phyloP scores from a whole-genome alignment of 1,140 invertebrate species.

The Philaenus spumarius region DNA sequence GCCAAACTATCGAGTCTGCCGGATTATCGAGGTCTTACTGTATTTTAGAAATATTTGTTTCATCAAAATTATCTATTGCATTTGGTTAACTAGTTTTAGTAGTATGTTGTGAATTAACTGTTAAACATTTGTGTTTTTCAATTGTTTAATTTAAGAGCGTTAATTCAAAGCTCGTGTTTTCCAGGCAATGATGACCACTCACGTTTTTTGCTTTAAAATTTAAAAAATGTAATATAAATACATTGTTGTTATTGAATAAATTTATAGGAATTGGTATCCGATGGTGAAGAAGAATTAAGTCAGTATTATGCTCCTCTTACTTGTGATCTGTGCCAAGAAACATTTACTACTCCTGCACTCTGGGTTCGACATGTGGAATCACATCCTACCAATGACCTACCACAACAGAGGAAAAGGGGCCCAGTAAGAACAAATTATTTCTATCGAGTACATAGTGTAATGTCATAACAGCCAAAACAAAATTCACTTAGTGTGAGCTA shows the following conservation, averaged over 20 bases:
- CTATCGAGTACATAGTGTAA: not conserved
- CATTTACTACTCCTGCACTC: constrained; percentile 69
- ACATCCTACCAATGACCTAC: constrained; percentile 29
- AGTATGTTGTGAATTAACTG: no score
- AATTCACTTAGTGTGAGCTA: not conserved
- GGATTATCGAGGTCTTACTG: no score
- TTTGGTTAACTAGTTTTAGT: no score
- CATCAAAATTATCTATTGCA: no score
- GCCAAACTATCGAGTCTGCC: no score
- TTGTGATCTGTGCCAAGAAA: constrained; percentile 76
- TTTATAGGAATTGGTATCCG: constrained; percentile 39
- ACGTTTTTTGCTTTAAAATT: no score
- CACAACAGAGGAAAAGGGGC: constrained; percentile 21
- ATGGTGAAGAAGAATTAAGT: constrained; percentile 40
- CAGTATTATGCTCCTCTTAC: constrained; percentile 59
- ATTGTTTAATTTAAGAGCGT: no score
- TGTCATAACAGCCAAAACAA: not conserved
- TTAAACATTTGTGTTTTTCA: no score
- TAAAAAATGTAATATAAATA: no score
- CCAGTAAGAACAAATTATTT: constrained; percentile 5
- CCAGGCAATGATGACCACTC: no score
- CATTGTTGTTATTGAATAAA: constrained; percentile 18
- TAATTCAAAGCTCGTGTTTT: no score
- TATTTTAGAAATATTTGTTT: no score
- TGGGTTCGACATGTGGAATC: constrained; percentile 71